Base-by-base conservation (phyloP, 2,797 vertebrate genomes). In the Hoplostethus atlanticus region DNA sequence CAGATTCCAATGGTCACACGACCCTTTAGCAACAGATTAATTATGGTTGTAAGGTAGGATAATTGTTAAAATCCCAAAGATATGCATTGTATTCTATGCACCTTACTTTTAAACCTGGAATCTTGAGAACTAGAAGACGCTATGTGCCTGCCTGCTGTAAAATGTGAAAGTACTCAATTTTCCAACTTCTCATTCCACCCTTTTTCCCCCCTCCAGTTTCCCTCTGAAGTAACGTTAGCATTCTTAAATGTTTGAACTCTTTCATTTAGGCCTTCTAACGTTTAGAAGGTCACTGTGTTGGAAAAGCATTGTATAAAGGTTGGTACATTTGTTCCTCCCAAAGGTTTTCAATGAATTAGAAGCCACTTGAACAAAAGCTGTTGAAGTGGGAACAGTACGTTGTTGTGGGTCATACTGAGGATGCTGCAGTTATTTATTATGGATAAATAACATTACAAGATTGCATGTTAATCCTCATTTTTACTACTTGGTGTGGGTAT, bases 61-160 rank as follows among this genome's bases (percentile, higher is more conserved):
- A 54, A 55, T 76, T 28, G 42, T 64, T 69, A 62, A 57, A 64
- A 81, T 84, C 88, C 90, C 91, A 91, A 92, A 92, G 89, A 90
- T 40, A 12, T 56, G 50, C 50, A 47, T 78, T 56, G 3, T 64
- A 42, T 54, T 76, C 78, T 84, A 68, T 89, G 73, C 73, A 77
- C 83, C 44, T 28, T 28, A 28, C 28, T 55, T 54, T 71, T 76
- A 50, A 71, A 87, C 61, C 10, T 76, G 47, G 72, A 31, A 31
- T 77, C 65, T 59, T 65, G 9, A 48, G 64, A 50, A 15, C 12
- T 54, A 0, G n/a, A 17, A 30, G 17, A 2, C 10, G 15, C 10
- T 10, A 46, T 51, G 64, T 62, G n/a, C 50, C 66, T 79, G 58
- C 56, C 48, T 52, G 13, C 54, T 46, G 15, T 63, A 48, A 68